Evolutionary conservation across 92 coral and sea anemone genomes (phyloP), one percentile per base, ranked within the genome.

Genomic region (Epizoanthus illoricatus): DNA sequence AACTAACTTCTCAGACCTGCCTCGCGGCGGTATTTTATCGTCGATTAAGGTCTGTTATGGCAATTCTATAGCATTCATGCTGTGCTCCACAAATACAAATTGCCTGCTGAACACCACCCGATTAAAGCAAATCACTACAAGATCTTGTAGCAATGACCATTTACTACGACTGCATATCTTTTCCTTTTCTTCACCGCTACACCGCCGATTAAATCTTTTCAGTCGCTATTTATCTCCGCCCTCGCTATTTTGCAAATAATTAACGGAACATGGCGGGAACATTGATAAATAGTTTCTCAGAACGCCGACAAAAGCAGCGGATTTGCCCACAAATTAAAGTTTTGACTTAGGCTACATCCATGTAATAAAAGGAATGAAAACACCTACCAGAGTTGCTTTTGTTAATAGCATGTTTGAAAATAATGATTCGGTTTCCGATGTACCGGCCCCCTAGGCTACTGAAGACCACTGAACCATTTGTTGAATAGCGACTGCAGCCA

Each of bases 181-280:
- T 62, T 43, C 24, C 40, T 64, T 75, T 75, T 75, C 66, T 68
- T 42, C 60, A 55, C 49, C 71, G 81, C 81, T 63, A 78, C 70
- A 21, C 72, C 82, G 71, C 82, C 82, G 82, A 78, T 78, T 78
- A 62, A 63, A 24, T 78, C 82, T 40, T 61, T 43, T 61, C 45
- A 64, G 66, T 49, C 33, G 15, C 45, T 17, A 3, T 75, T 20
- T 62, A 13, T 41, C 71, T 13, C 71, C 82, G 60, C 82, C 82
- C n/a, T 78, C 58, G 54, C 59, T 78, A 78, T 78, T 78, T 78
- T 63, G 71, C 45, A 63, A 78, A 78, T 70, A 78, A 78, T 78
- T 64, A 63, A 64, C 21, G 57, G 47, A 20, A 78, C 66, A 63
- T n/a, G 59, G 82, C 28, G 82, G 41, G 52, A 78, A 78, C 20